phyloP scores from a whole-genome alignment of 2,888 invertebrate species.

The Clepsis dumicolana region DNA sequence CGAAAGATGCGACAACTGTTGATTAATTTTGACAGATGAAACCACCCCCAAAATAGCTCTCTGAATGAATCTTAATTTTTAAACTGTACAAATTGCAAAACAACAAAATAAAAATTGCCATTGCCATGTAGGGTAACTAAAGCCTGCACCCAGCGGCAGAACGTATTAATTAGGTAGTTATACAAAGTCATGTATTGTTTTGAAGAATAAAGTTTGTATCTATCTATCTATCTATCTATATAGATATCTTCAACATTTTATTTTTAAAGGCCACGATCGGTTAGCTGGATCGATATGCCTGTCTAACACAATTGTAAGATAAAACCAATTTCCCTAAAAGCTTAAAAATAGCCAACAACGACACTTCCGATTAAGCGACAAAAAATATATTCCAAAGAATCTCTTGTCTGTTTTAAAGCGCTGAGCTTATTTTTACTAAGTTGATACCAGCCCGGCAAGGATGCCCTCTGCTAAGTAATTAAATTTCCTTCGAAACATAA shows the following conservation, averaged over 20 bases:
- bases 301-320: conserved; percentile 1
- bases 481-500: conserved; percentile 43
- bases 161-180: not conserved
- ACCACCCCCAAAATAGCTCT: not conserved
- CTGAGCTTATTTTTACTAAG: conserved; percentile 24
- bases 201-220: too few relatives aligned
- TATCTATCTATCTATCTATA: too few relatives aligned
- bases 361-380: conserved; percentile 8
- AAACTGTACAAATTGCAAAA: too few relatives aligned
- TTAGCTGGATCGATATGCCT: not conserved
- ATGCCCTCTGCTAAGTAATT: conserved; percentile 47
- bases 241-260: not conserved
- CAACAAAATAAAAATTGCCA: too few relatives aligned
- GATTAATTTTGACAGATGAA: not conserved
- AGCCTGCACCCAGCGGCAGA: not conserved
- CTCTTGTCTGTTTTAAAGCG: conserved; percentile 12
- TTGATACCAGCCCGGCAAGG: conserved; percentile 22
- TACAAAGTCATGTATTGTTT: too few relatives aligned
- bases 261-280: not conserved
- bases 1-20: not conserved
- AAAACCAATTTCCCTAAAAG: conserved; percentile 12
- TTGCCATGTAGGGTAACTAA: too few relatives aligned
- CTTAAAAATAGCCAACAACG: conserved; percentile 24
- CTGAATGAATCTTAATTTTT: too few relatives aligned
- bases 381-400: conserved; percentile 4